Evolutionary conservation across 1,140 invertebrate genomes (phyloP), one percentile per base, ranked within the genome.

Genomic region (Cotesia chilonis): DNA sequence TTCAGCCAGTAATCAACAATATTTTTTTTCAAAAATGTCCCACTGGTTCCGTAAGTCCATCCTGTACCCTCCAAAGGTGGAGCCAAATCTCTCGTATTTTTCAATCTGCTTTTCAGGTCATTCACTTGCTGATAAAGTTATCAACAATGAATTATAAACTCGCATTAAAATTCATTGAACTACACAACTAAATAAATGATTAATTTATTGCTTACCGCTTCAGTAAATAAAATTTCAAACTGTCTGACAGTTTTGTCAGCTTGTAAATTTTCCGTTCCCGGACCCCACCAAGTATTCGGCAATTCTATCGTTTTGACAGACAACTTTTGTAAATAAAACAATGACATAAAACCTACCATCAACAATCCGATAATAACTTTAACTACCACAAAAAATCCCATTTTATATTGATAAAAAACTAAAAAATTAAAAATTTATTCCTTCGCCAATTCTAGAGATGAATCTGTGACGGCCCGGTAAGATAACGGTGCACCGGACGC

Each of bases 31-130:
- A 96, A 82, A 79, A 91, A 90, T 35, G 90, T 85, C 0, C 90
- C 85, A 82, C 94, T 94, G 73, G 95, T 92, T 6, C 95, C 95
- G 82, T 95, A 95, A 69, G 91, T 83, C 75, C 95, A 95, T 55
- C 89, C 89, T 3, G 89, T 84, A 17, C 89, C 91, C 81, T 94
- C 90, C 64, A 95, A 77, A 1, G 93, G 90, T 9, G 87, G 85
- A 37, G 87, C 86, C 7, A 92, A 87, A 20, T 86, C 80, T 7
- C 88, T 81, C 47, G 90, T 85, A 36, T 88, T 83, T 66, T 88
- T 84, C 1, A 94, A 82, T 63, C 92, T 85, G 1, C 83, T 72
- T 78, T 90, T 89, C 0, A 94, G 84, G 77, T 93, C 91, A 67
- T 86, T 81, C 6, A 75, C 61, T 20, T 70, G 57, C 73, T 70